Evolutionary conservation across 2,888 invertebrate species (phyloP).

Genomic region (Tetanocera ferruginea): DNA sequence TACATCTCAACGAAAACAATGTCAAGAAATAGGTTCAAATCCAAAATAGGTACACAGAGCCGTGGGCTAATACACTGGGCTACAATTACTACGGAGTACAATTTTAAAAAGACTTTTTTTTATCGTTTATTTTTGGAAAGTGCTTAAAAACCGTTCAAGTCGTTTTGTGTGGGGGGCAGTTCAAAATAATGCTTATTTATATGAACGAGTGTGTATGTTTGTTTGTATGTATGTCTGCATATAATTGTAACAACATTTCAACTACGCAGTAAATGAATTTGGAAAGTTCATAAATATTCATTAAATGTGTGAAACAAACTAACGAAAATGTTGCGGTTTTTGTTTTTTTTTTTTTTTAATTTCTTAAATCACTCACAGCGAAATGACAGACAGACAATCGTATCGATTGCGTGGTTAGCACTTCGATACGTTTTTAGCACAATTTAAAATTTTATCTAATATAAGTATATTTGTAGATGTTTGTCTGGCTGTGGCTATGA

Average conservation of each 20-base stretch:
- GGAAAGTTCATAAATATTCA: background rate
- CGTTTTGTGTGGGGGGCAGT: conserved; percentile 7
- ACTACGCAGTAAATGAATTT: background rate
- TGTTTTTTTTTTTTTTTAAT: too few species aligned
- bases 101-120: background rate
- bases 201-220: background rate
- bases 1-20: background rate
- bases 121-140: background rate
- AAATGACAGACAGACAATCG: too few species aligned
- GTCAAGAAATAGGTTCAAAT: background rate
- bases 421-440: too few species aligned
- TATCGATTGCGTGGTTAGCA: too few species aligned
- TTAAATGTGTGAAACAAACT: too few species aligned
- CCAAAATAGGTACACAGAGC: background rate
- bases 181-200: background rate
- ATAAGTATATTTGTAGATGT: too few species aligned
- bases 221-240: background rate
- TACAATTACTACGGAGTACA: too few species aligned
- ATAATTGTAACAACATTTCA: background rate
- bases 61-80: background rate
- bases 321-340: too few species aligned
- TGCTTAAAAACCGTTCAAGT: background rate
- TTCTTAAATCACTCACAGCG: too few species aligned
- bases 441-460: too few species aligned
- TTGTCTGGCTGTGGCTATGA: too few species aligned